Base-by-base conservation (phyloP, 1,140 invertebrate genomes). In the Orchesella cincta region DNA sequence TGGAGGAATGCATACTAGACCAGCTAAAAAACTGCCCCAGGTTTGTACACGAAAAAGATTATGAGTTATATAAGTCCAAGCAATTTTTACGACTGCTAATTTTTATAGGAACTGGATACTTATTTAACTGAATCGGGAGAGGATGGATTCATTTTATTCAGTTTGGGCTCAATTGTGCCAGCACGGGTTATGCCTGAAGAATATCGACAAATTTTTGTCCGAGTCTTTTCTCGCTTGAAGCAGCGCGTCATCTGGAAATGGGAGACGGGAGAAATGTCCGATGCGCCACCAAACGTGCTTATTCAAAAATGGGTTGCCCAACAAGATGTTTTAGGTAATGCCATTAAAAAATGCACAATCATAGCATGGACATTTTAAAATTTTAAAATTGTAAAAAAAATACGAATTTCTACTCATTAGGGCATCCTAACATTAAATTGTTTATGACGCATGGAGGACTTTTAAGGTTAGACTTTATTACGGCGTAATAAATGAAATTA, bases 121-220 rank as follows among this genome's bases (percentile, higher is more conserved):
- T 73, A 39, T 46, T n/a, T 73, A 5, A 46, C 34, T 33, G 12
- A 74, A 64, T 35, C 26, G 72, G 34, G 23, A 36, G 12, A 89
- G 1, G 86, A 88, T 67, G 92, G 92, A 28, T 93, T 93, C 82
- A 89, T 93, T 34, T 92, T 91, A 84, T 91, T 94, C 1, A 92
- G 91, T 3, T 92, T 94, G 90, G 93, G 93, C 0, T 93, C 92
- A 0, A 92, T 91, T 0, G 91, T 93, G 0, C 89, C 89, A 79
- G 90, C 92, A 0, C 88, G 89, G 0, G 91, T 91, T 77, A 93
- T 93, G 90, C 92, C 92, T 0, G 88, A 91, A 35, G 86, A 89
- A 0, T 85, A 91, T 1, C 87, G 91, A 39, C 85, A 87, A 29
- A 86, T 91, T 79, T 88, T 94, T 67, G 86, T 93, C 8, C 87